Conservation (phyloP, 1,140 invertebrate species). For the Lasioglossum albipes region DNA sequence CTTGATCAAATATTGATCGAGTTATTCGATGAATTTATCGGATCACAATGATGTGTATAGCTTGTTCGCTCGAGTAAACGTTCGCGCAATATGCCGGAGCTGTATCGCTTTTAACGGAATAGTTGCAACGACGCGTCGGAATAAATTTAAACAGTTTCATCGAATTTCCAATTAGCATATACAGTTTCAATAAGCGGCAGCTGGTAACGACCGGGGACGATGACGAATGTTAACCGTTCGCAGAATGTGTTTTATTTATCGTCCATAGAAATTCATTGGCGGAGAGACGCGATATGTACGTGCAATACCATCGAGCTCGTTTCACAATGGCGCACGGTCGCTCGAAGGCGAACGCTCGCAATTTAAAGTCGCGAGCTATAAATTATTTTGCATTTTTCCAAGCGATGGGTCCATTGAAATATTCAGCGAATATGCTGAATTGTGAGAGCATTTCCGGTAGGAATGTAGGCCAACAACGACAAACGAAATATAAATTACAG, state of each 20-base stretch:
- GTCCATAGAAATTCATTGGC: background rate
- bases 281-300: background rate
- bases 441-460: background rate
- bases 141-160: background rate
- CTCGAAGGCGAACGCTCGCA: background rate
- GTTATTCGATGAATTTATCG: too few relatives aligned
- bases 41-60: too few relatives aligned
- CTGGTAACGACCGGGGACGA: background rate
- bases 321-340: background rate
- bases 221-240: background rate
- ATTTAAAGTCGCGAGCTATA: background rate
- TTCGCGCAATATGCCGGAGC: background rate
- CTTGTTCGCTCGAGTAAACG: background rate
- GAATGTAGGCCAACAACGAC: background rate
- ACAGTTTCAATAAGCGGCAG: background rate
- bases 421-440: constrained; percentile 4
- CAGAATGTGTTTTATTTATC: background rate
- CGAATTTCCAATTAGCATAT: constrained; percentile 11
- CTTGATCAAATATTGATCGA: too few relatives aligned
- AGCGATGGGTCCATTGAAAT: background rate
- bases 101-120: background rate
- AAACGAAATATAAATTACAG: background rate
- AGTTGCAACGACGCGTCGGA: background rate
- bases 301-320: background rate
- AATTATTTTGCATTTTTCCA: constrained; percentile 5